A percentile compares a stretch with the other conserved stretches of the same genome.
Evolutionary conservation across 2,113 vertebrate species (phyloP).

Genomic region (Eulacestoma nigropectus): DNA sequence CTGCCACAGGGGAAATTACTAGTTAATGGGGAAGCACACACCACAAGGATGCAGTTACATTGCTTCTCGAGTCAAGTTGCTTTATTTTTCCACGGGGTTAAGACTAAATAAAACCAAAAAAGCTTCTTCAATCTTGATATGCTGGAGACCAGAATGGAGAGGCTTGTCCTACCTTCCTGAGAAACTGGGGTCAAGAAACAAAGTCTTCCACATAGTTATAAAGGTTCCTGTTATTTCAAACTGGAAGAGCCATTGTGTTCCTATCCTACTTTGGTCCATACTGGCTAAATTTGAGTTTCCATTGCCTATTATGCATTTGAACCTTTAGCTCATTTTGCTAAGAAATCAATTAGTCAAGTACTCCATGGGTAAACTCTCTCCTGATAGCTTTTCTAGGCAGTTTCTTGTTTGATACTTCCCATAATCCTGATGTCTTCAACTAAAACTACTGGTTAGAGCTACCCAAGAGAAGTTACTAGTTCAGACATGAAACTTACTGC

Average conservation of each 20-base stretch:
- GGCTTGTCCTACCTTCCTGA: not conserved
- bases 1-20: not conserved
- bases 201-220: not conserved
- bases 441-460: not conserved
- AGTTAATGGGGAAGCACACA: not conserved
- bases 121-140: not conserved
- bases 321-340: not conserved
- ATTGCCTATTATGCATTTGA: not conserved
- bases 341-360: not conserved
- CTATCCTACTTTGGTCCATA: not conserved
- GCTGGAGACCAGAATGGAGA: not conserved
- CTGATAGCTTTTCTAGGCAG: not conserved
- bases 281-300: not conserved
- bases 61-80: not conserved
- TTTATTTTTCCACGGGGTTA: not conserved
- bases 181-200: not conserved
- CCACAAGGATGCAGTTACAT: not conserved
- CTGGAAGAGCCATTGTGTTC: not conserved
- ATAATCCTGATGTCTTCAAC: not conserved
- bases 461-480: not conserved
- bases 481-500: not conserved
- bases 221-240: not conserved
- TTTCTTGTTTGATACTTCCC: not conserved
- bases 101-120: not conserved
- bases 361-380: not conserved